Base-by-base conservation (phyloP, 2,113 vertebrate species). In the Petrocephalus microphthalmus region DNA sequence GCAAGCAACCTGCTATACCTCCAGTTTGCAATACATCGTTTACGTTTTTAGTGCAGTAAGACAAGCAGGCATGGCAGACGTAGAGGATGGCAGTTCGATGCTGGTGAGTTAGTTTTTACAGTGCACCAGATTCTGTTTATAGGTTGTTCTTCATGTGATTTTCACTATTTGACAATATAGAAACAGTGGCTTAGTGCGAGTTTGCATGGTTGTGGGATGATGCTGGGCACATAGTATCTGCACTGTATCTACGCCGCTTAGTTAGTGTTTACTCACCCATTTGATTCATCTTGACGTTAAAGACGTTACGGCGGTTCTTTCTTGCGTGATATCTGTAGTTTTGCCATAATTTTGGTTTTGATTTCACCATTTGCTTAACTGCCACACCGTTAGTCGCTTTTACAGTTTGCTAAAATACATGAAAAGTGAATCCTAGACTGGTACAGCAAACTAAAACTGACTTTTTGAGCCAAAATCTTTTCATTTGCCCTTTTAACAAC, bases 61-160 rank as follows among this genome's bases (percentile, higher is more conserved):
- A 86, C 37, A 37, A 74, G 57, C 56, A 42, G 52, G 5, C 3
- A 91, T 81, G 88, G 78, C 74, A 83, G 90, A 92, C 53, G 93
- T 93, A 91, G 95, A 95, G 89, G 94, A 95, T 4, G 94, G 95
- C 86, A 94, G 95, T 11, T 92, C 92, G 56, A 53, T 91, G 10
- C 78, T 95, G 92, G 95, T 96, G 89, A 94, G 94, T 84, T 45
- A 56, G 19, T 74, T 25, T 25, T 85, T 56, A 17, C n/a, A 11
- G 10, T 4, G 52, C 19, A 1, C 29, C 6, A 54, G 25, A 56
- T 56, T 54, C 25, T n/a, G 11, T 13, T 54, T n/a, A n/a, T 84
- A 20, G 1, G 7, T 51, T 51, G 47, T 85, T 78, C 7, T 84
- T 54, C 29, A 11, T 7, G 7, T 15, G 42, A 52, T 29, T 51